Base-by-base conservation (phyloP, 2,888 invertebrate genomes). In the Acronicta aceris region DNA sequence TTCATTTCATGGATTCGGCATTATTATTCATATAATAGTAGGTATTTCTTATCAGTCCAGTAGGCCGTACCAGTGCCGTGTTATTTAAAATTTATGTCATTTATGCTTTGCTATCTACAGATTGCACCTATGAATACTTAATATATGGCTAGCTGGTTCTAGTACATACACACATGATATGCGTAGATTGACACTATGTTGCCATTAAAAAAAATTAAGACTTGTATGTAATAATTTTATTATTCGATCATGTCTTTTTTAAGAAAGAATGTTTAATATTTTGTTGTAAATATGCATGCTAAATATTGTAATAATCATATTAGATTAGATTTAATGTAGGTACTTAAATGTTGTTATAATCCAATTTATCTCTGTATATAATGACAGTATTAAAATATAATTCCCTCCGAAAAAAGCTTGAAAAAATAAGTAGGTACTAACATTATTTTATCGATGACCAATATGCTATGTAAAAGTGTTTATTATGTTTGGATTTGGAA, bases 141-240 rank as follows among this genome's bases (percentile, higher is more conserved):
- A 3, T 21, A n/a, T n/a, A 21, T 21, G 53, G 51, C 62, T 71
- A 71, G 75, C 71, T 61, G 66, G 75, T 57, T 63, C 64, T 74
- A 69, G 53, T 21, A 21, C 21, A 21, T 21, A 4, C 21, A 21
- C 4, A 21, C 21, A 21, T 4, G 4, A 21, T 21, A 21, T 21
- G 21, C 51, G 58, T 42, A 60, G 17, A 51, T 60, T 41, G 38
- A 36, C 57, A 46, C 56, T 74, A 62, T 13, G 75, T 77, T 74
- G 75, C 78, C 78, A 76, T 75, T 70, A 59, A 40, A 67, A 69
- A 13, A 36, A n/a, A n/a, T n/a, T 13, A 36, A 36, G 13, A 36
- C 12, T 36, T 36, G n/a, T n/a, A 36, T 36, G 12, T 13, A 36
- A 16, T 38, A 36, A 3, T 21, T 21, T 21, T 21, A 64, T 56